Conservation (phyloP, 1,140 invertebrate species). For the Calliphora vicina region DNA sequence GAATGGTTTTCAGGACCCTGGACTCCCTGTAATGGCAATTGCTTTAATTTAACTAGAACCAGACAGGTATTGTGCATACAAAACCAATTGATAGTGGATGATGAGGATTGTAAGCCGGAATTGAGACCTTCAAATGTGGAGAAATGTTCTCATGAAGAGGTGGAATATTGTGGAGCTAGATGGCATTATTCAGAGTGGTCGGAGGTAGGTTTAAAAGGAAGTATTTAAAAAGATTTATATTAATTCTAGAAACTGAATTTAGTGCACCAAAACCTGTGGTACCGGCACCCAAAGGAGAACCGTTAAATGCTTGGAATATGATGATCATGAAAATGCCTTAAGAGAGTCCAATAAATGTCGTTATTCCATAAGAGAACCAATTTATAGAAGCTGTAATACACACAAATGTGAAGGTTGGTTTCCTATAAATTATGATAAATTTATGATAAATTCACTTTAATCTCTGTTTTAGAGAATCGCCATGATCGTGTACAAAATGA, state of each 20-base stretch:
- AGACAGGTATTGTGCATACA: conserved; percentile 64
- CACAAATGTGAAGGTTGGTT: conserved; percentile 66
- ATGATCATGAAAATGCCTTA: conserved; percentile 59
- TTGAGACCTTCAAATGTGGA: conserved; percentile 51
- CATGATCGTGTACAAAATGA: conserved; percentile 54
- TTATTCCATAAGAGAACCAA: conserved; percentile 67
- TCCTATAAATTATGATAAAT: not conserved
- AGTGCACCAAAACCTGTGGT: conserved; percentile 69
- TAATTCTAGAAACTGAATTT: not conserved
- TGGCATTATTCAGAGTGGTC: conserved; percentile 74
- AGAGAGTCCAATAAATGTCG: conserved; percentile 65
- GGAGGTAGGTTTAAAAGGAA: conserved; percentile 59
- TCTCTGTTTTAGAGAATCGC: conserved; percentile 31
- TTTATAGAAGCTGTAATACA: conserved; percentile 70
- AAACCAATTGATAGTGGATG: conserved; percentile 62
- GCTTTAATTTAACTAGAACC: conserved; percentile 64
- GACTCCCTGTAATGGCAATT: conserved; percentile 67
- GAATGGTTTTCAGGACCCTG: conserved; percentile 77
- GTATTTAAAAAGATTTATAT: not conserved
- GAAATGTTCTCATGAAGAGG: conserved; percentile 65
- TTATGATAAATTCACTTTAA: not conserved
- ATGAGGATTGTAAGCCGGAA: conserved; percentile 61
- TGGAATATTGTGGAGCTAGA: conserved; percentile 65
- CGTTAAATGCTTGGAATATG: conserved; percentile 69
- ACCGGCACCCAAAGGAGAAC: conserved; percentile 70